Base-by-base conservation (phyloP, 2,888 invertebrate species). In the Drosophila gaucha region DNA sequence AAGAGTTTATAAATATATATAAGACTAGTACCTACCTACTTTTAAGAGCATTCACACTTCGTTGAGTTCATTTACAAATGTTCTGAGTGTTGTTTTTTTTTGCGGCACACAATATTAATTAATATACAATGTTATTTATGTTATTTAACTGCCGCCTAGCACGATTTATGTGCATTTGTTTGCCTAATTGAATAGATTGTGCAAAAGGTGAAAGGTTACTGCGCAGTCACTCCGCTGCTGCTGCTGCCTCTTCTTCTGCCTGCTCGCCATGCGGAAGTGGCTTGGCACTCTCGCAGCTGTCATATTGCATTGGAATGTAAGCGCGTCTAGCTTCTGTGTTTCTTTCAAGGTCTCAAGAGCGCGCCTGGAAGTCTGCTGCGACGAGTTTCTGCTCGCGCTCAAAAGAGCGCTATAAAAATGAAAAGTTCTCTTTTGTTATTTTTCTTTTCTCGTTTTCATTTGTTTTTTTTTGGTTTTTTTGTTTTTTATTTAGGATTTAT, bases 401-500 rank as follows among this genome's bases (percentile, higher is more conserved):
- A 22, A 64, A 41, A 49, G 55, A 16, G 16, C 24, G 44, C 64
- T 46, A 24, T 9, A 26, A 0, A 41, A 50, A 31, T 41, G 33
- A 1, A 33, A 44, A 5, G 24, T 5, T 28, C 10, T 10, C 6
- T 33, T 51, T 57, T 16, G 26, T 60, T 57, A 18, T 9, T 59
- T 60, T 65, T 58, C 5, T 64, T 62, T 62, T 43, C 31, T 55
- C 30, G 44, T 59, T 65, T 66, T 38, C 20, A 22, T 56, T 63
- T 52, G 36, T 64, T 65, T 16, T 49, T 67, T 24, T 55, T 64
- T 49, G 36, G 56, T 59, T 20, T 46, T 67, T 28, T 55, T 66
- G 49, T 30, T 64, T 68, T 79, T 83, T 74, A 69, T 86, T 78
- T 86, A 78, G 82, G 80, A 80, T 80, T 83, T 80, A 83, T 84